phyloP scores from a whole-genome alignment of 2,888 invertebrate species.

The Pandemis heparana region DNA sequence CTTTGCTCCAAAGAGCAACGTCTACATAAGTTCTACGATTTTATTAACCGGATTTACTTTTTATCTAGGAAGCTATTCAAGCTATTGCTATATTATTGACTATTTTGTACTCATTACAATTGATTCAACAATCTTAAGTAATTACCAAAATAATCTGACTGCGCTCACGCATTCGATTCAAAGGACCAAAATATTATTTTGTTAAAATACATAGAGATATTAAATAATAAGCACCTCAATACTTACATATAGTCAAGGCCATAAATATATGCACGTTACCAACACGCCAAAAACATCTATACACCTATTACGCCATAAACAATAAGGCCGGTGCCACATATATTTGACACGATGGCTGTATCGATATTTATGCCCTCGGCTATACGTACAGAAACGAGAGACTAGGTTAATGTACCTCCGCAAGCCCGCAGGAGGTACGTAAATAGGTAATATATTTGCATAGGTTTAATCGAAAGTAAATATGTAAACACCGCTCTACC shows the following conservation, averaged over 20 bases:
- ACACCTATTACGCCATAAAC: no score
- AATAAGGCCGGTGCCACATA: no score
- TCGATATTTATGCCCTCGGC: no score
- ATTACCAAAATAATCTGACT: background rate
- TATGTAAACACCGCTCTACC: constrained; percentile 27
- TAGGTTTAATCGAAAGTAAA: constrained; percentile 41
- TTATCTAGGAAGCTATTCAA: constrained; percentile 4
- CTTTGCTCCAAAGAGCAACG: constrained; percentile 21
- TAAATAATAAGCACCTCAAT: background rate
- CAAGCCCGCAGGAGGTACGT: constrained; percentile 4
- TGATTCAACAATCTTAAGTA: background rate
- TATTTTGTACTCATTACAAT: background rate
- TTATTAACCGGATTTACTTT: constrained; percentile 1
- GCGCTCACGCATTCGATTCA: background rate
- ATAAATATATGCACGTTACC: no score
- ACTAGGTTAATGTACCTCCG: constrained; percentile 1
- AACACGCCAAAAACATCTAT: no score
- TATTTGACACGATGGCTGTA: no score
- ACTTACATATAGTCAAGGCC: background rate
- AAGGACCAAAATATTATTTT: constrained; percentile 1
- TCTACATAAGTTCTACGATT: constrained; percentile 11
- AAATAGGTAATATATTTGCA: constrained; percentile 39
- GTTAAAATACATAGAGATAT: no score
- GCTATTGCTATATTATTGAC: background rate
- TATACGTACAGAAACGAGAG: background rate